A percentile compares a stretch with the other conserved stretches of the same genome.
These are phyloP conservation scores for Cryptomyrus ogoouensis DNA, from an alignment of 2,113 vertebrate species.

Conservation along the genomic window DNA sequence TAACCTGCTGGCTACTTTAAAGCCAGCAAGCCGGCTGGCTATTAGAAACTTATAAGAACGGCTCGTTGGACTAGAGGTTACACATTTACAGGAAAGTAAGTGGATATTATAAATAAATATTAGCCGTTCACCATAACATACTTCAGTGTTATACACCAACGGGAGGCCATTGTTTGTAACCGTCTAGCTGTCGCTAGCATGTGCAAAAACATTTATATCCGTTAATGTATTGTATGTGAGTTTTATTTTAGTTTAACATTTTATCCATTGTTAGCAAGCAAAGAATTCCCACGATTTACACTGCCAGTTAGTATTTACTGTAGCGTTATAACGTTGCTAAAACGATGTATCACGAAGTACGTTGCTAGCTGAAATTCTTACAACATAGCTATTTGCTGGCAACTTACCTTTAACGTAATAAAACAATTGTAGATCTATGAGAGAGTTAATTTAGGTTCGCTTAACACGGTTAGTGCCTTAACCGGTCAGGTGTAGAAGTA, in stretches of 20 bases:
- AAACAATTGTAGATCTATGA: not conserved
- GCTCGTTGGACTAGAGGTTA: not conserved
- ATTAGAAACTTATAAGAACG: not conserved
- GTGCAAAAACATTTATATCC: not conserved
- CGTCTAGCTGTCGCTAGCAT: not conserved
- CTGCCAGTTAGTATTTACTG: not conserved
- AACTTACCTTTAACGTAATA: not conserved
- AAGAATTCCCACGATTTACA: not conserved
- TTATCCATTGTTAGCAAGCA: not conserved
- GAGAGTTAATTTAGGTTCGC: not conserved
- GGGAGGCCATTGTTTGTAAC: not conserved
- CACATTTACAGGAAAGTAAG: constrained; percentile 3
- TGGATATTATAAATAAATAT: not conserved
- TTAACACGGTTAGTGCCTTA: not conserved
- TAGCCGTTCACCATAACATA: not conserved
- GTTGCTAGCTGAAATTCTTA: not conserved
- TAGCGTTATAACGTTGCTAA: not conserved
- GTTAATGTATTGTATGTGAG: not conserved
- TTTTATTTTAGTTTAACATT: not conserved
- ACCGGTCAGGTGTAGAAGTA: not conserved
- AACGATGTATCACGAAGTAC: not conserved
- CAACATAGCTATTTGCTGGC: not conserved
- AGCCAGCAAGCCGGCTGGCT: not conserved
- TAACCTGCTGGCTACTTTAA: not conserved
- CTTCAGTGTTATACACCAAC: not conserved